A percentile compares a stretch with the other conserved stretches of the same genome.
Conservation (phyloP, 2,113 vertebrate species). For the Nettapus auritus region DNA sequence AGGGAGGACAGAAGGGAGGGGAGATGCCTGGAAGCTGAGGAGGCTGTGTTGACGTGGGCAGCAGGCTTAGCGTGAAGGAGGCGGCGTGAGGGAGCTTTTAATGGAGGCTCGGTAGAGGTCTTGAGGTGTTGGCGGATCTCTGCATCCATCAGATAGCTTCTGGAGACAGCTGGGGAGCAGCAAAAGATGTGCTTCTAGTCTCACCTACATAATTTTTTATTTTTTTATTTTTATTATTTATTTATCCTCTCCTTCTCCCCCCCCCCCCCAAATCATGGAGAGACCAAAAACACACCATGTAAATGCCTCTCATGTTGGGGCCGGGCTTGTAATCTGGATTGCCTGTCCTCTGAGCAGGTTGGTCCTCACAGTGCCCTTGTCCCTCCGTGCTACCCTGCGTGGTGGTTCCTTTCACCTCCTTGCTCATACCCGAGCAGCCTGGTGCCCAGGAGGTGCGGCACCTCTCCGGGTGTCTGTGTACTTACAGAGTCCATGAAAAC, state of each 20-base stretch:
- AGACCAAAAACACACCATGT: fast-evolving
- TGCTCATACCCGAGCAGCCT: not conserved
- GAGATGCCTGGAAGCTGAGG: not conserved
- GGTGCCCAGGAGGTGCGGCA: not conserved
- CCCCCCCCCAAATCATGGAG: not conserved
- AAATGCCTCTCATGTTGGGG: not conserved
- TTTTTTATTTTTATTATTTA: slow-evolving; percentile 1
- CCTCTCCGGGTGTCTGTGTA: not conserved
- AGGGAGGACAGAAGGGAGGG: not conserved
- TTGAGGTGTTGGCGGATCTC: not conserved
- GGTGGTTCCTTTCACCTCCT: not conserved
- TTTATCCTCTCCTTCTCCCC: slow-evolving; percentile 17
- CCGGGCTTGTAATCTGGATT: not conserved
- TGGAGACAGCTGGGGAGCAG: not conserved
- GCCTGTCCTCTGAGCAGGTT: not conserved
- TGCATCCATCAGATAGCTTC: not conserved
- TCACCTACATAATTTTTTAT: not conserved
- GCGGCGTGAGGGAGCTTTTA: not conserved
- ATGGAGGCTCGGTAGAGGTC: not conserved
- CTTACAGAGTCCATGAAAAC: not conserved
- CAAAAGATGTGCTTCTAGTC: not conserved
- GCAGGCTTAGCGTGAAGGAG: not conserved
- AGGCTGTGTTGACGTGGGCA: not conserved
- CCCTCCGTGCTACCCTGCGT: fast-evolving
- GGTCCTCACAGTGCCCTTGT: not conserved